These are phyloP conservation scores for Drosophila bocki DNA, from an alignment of 1,140 invertebrate genomes.

Conservation along the genomic window DNA sequence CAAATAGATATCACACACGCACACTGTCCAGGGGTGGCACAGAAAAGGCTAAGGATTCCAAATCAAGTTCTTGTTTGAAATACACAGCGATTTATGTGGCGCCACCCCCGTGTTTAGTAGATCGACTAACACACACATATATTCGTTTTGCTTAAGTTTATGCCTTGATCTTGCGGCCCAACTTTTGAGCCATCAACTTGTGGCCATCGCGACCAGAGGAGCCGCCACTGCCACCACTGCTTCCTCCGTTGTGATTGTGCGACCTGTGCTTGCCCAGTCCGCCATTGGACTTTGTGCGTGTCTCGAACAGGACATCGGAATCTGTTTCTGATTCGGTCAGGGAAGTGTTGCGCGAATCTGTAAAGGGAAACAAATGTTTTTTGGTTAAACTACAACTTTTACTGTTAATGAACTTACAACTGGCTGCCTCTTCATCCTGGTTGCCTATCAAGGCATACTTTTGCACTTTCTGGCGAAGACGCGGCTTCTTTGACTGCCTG, in stretches of 20 bases:
- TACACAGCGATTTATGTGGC: not conserved
- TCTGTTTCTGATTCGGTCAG: constrained; percentile 91
- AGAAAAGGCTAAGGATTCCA: not conserved
- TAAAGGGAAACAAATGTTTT: not conserved
- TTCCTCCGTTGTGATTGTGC: constrained; percentile 50
- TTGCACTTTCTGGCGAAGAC: constrained; percentile 85
- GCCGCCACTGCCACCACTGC: constrained; percentile 55
- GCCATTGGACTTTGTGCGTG: constrained; percentile 87
- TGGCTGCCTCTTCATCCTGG: constrained; percentile 86
- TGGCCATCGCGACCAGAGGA: constrained; percentile 75
- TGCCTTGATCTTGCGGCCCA: constrained; percentile 86
- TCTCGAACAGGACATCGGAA: constrained; percentile 90
- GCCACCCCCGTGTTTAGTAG: constrained; percentile 29
- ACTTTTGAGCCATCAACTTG: constrained; percentile 86
- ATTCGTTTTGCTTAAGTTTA: constrained; percentile 62
- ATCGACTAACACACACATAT: constrained; percentile 55
- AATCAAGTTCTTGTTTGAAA: not conserved
- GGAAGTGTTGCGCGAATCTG: constrained; percentile 87
- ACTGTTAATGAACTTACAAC: constrained; percentile 81
- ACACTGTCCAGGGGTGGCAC: constrained; percentile 8
- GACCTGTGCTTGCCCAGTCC: constrained; percentile 83
- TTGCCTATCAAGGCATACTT: constrained; percentile 88
- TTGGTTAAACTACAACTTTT: rapidly evolving
- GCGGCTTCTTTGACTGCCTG: constrained; percentile 86
- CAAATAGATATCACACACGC: constrained; percentile 55